phyloP scores from a whole-genome alignment of 2,113 vertebrate species.

The Pygoscelis adeliae region DNA sequence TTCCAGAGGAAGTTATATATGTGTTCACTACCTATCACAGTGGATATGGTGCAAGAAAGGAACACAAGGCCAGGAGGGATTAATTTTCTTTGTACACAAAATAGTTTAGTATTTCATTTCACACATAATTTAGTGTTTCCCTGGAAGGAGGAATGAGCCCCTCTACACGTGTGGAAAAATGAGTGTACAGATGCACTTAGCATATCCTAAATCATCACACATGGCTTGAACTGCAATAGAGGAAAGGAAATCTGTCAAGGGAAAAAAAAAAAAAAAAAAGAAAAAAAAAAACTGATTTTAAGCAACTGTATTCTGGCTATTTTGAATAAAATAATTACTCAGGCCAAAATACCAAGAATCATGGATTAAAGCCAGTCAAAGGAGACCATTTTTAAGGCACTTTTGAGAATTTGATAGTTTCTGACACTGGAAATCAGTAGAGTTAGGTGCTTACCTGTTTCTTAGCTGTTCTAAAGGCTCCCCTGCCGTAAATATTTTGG shows the following conservation, averaged over 20 bases:
- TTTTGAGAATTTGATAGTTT: background rate
- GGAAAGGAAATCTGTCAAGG: background rate
- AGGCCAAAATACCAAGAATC: background rate
- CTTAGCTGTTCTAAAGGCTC: background rate
- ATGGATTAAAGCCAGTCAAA: background rate
- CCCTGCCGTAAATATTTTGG: background rate
- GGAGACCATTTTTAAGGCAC: background rate
- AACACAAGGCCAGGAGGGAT: background rate
- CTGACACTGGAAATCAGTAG: background rate
- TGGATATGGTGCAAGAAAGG: background rate
- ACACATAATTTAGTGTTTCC: background rate
- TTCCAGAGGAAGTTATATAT: background rate
- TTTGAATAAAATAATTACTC: background rate
- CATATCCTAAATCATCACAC: background rate
- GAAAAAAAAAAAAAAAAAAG: background rate
- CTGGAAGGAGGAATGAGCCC: background rate
- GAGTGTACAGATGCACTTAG: background rate
- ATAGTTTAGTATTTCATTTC: background rate
- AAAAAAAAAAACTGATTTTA: background rate
- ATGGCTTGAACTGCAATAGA: background rate
- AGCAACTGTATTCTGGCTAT: background rate
- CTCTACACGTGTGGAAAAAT: background rate
- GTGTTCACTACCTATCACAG: background rate
- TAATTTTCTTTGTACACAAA: background rate
- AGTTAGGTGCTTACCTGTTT: background rate